A percentile compares a stretch with the other conserved stretches of the same genome.
These are phyloP conservation scores for Thymelicus sylvestris DNA, from an alignment of 2,888 invertebrate species.

Conservation along the genomic window DNA sequence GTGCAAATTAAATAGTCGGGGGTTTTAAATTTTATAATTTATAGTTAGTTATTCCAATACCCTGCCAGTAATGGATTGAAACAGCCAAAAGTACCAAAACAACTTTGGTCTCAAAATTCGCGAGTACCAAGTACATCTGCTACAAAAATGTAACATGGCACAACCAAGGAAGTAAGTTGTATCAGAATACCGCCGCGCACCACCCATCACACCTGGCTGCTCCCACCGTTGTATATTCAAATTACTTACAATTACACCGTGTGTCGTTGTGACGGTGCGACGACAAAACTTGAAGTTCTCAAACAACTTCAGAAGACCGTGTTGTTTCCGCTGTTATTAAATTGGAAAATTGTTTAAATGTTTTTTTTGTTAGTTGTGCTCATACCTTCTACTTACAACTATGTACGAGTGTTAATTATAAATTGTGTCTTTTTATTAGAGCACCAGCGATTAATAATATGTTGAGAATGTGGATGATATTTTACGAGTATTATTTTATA, in stretches of 20 bases:
- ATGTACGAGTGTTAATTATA: too few relatives aligned
- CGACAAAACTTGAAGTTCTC: conserved; percentile 43
- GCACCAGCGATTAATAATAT: too few relatives aligned
- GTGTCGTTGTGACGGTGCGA: conserved; percentile 36
- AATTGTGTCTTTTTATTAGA: too few relatives aligned
- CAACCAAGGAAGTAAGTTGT: conserved; percentile 35
- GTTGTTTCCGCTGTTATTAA: conserved; percentile 32
- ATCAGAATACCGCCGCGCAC: conserved; percentile 43
- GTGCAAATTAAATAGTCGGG: too few relatives aligned
- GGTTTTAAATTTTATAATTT: too few relatives aligned
- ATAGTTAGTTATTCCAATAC: too few relatives aligned
- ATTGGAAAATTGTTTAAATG: conserved; percentile 24
- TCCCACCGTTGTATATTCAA: conserved; percentile 52
- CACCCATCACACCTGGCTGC: conserved; percentile 44
- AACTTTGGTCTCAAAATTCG: not conserved
- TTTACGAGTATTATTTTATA: too few relatives aligned
- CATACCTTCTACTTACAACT: not conserved
- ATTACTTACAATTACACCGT: conserved; percentile 41
- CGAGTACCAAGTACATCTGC: not conserved
- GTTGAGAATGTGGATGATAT: too few relatives aligned
- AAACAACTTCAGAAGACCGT: conserved; percentile 20
- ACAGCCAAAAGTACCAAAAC: not conserved
- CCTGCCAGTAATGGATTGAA: not conserved
- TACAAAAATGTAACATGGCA: not conserved
- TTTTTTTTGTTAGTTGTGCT: not conserved